Evolutionary conservation across 2,888 invertebrate species (phyloP), one percentile per base, ranked within the genome.

Genomic region (Gymnosoma rotundatum): DNA sequence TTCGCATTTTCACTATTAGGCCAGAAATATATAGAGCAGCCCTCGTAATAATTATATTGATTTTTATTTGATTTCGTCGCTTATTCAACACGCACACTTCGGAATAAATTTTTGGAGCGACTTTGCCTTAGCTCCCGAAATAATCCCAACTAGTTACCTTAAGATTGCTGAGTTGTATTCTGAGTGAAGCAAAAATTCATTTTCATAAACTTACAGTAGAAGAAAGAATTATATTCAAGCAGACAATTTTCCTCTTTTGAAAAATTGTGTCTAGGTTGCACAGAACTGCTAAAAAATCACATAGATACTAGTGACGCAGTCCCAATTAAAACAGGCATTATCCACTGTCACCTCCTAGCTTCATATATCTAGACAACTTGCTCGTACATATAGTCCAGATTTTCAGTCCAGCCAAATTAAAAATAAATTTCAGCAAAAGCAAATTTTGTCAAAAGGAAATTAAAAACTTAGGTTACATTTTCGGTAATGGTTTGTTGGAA

Each of bases 401-500:
- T 63, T 63, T 45, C 14, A 45, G 1, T 20, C 42, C 16, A 0
- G 38, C 38, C 10, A 42, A 61, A 14, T 4, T 61, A 0, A 42
- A 38, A 8, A 58, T 58, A 14, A 58, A 42, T 42, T 12, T 61
- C 4, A 10, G 38, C 20, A 42, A 61, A 38, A 42, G 42, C 6
- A 42, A 20, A 20, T 42, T 42, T 58, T 58, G 58, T 0, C 36
- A 60, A 60, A n/a, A n/a, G n/a, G n/a, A n/a, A n/a, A 32, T 58
- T 16, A 7, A 14, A 45, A 14, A 56, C 25, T 16, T 81, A 42
- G 70, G 79, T 0, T 63, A 72, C n/a, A 45, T 75, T 1, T 50
- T 85, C 8, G 79, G 82, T 0, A 56, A 72, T 36, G 82, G 79
- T 20, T 25, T 80, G n/a, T 12, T 16, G 25, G 58, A 80, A 14